Evolutionary conservation across 1,140 invertebrate genomes (phyloP).

Genomic region (Trachelipus rathkii): DNA sequence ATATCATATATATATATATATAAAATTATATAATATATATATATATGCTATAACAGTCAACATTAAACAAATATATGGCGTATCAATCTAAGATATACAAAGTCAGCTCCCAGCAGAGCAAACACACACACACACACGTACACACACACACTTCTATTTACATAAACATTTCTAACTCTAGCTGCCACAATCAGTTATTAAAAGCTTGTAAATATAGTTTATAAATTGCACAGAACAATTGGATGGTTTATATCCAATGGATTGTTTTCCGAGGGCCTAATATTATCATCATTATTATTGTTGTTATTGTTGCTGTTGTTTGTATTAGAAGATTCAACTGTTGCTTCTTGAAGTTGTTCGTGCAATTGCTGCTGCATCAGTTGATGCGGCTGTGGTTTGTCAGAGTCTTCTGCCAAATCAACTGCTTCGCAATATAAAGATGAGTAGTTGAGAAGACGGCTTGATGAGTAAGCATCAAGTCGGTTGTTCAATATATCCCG

Average conservation of each 20-base stretch:
- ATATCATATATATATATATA: constrained; percentile 15
- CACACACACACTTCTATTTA: too few relatives aligned
- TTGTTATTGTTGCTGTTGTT: too few relatives aligned
- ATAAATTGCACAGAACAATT: background rate
- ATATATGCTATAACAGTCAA: background rate
- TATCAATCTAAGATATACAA: too few relatives aligned
- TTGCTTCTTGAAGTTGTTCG: too few relatives aligned
- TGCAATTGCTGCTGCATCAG: background rate
- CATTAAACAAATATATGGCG: background rate
- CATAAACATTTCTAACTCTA: too few relatives aligned
- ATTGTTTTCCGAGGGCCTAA: background rate
- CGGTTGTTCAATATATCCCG: background rate
- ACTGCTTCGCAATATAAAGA: background rate
- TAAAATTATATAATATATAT: constrained; percentile 15
- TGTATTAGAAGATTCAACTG: too few relatives aligned
- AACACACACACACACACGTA: too few relatives aligned
- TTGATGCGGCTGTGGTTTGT: background rate
- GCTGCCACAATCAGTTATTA: too few relatives aligned
- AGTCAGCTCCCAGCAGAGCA: too few relatives aligned
- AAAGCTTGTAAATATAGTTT: background rate
- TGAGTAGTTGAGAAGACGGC: background rate
- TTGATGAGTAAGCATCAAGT: background rate
- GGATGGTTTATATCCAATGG: background rate
- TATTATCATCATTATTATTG: too few relatives aligned
- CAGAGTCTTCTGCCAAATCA: background rate